A percentile compares a stretch with the other conserved stretches of the same genome.
phyloP scores from a whole-genome alignment of 2,797 vertebrate genomes.

The Alfaro cultratus region DNA sequence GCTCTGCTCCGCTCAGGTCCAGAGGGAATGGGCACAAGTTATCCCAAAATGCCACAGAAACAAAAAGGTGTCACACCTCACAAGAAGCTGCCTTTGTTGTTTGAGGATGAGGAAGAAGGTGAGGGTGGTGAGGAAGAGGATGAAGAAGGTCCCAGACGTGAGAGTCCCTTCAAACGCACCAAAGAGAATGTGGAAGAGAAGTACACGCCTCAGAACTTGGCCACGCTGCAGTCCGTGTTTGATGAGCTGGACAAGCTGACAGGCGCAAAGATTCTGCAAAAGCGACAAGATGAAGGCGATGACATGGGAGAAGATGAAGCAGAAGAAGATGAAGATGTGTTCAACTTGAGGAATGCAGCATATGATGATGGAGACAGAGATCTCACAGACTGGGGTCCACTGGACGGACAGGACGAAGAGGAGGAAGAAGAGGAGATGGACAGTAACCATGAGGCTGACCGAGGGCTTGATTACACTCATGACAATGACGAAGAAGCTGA shows the following conservation, averaged over 20 bases:
- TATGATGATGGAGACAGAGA: slow-evolving; percentile 87
- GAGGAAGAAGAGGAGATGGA: slow-evolving; percentile 85
- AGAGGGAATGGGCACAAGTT: slow-evolving; percentile 10
- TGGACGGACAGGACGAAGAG: slow-evolving; percentile 85
- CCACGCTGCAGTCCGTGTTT: slow-evolving; percentile 93
- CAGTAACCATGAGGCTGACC: slow-evolving; percentile 80
- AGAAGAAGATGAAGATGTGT: slow-evolving; percentile 83
- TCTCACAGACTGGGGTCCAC: slow-evolving; percentile 85
- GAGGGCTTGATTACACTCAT: slow-evolving; percentile 74
- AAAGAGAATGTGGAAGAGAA: slow-evolving; percentile 95
- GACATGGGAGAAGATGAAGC: slow-evolving; percentile 79
- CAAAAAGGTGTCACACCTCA: slow-evolving; percentile 74
- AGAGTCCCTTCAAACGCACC: slow-evolving; percentile 89
- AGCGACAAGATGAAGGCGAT: slow-evolving; percentile 83
- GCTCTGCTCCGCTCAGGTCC: slow-evolving; percentile 60
- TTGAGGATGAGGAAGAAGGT: slow-evolving; percentile 87
- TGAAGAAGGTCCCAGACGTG: slow-evolving; percentile 34
- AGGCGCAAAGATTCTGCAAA: slow-evolving; percentile 66
- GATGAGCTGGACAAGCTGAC: slow-evolving; percentile 92
- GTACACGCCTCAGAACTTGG: slow-evolving; percentile 94
- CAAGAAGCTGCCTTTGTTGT: slow-evolving; percentile 81
- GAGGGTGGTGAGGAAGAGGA: slow-evolving; percentile 67
- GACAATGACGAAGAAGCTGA: slow-evolving; percentile 73
- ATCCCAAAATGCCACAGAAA: slow-evolving; percentile 50
- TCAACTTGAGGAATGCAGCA: slow-evolving; percentile 85